Evolutionary conservation across 2,113 vertebrate genomes (phyloP), one percentile per base, ranked within the genome.

Genomic region (Oreocharis arfaki): DNA sequence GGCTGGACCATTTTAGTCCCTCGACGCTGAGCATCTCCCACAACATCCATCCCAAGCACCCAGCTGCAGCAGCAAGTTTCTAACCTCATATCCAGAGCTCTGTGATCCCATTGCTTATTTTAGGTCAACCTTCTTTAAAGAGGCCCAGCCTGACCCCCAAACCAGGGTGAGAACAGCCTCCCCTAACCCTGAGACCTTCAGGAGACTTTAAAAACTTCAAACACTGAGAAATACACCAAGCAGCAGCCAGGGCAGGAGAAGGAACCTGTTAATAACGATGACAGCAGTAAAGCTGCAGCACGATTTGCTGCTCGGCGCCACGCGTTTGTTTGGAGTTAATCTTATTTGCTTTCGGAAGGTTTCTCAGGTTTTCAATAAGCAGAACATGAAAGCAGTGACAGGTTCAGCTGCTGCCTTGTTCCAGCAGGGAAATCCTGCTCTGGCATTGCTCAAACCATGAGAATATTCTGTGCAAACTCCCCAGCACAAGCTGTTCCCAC

Each of bases 331-430:
- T 65, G 56, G 64, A 87, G 68, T 89, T 85, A 68, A 88, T 76
- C 87, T 87, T 17, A 19, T 83, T 94, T 94, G 80, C 82, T 87
- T 94, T 91, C 11, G 2, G 55, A 96, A 79, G 37, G 28, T 37
- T 93, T 89, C 90, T 86, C 93, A 67, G 92, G 75, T 74, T 41
- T 87, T 78, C 82, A 86, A 77, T 63, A 70, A 95, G 57, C 1
- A 8, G 91, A 95, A 91, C 71, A 59, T 41, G 82, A 77, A 74
- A 88, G 92, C 61, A 67, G 67, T 33, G 71, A 86, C 78, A 67
- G 89, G 75, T 77, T 91, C 78, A 83, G 44, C 55, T 8, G 30
- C 63, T 76, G 89, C 89, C 71, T 90, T 3, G 0, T 35, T 68
- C 61, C 79, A 61, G 89, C 59, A 26, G 42, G 90, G 81, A 85